Conservation (phyloP, 2,888 invertebrate species). For the Andricus quercusramuli region DNA sequence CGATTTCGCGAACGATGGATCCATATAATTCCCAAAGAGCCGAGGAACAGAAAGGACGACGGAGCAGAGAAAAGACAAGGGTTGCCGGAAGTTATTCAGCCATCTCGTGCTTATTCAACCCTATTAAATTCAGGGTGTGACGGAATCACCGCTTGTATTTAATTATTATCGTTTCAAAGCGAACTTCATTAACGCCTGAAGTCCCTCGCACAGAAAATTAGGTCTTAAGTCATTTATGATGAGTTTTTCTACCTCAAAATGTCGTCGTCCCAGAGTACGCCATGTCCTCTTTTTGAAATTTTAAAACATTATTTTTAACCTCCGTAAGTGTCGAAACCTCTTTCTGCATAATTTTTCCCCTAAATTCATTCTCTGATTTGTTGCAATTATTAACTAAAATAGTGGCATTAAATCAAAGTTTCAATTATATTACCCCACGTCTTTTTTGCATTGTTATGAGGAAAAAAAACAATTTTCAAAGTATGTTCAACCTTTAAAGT, state of each 20-base stretch:
- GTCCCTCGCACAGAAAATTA: neutral
- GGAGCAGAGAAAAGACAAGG: slow-evolving; percentile 50
- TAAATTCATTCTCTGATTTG: no score
- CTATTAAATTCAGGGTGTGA: slow-evolving; percentile 56
- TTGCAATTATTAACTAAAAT: no score
- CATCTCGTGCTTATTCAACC: slow-evolving; percentile 58
- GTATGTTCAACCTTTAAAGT: no score
- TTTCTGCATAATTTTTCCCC: no score
- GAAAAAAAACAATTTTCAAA: no score
- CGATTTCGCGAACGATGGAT: slow-evolving; percentile 66
- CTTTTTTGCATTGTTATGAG: no score
- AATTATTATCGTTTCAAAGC: slow-evolving; percentile 41
- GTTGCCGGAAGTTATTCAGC: slow-evolving; percentile 45
- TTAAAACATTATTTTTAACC: no score
- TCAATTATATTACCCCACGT: no score
- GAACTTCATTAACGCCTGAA: slow-evolving; percentile 32
- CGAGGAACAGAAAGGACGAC: slow-evolving; percentile 50
- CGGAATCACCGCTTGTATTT: slow-evolving; percentile 39
- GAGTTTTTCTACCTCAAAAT: neutral
- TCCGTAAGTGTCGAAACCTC: no score
- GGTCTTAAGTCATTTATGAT: neutral
- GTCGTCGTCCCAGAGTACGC: no score
- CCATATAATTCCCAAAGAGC: slow-evolving; percentile 57
- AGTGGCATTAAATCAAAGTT: no score
- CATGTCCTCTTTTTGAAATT: no score